Base-by-base conservation (phyloP, 2,113 vertebrate species). In the Chunga burmeisteri region DNA sequence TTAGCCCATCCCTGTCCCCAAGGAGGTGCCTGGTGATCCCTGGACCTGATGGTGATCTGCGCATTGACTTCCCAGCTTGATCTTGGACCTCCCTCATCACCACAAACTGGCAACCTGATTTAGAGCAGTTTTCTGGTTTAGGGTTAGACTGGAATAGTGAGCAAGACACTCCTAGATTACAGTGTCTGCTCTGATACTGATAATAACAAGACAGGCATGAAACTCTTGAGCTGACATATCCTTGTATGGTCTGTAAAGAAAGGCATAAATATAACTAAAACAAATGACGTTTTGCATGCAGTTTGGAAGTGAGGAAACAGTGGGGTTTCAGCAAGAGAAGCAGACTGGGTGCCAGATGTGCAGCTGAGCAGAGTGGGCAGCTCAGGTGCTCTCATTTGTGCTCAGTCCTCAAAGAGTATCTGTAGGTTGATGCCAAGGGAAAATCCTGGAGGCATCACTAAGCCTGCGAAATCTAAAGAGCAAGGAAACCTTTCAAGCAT, bases 311-410 rank as follows among this genome's bases (percentile, higher is more conserved):
- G 12, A 61, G 47, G 21, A 77, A 83, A 56, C 8, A 18, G 10
- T 9, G 19, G 8, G 2, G 2, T 52, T 78, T 73, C 58, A 72
- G 47, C 17, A 58, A 65, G 7, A 81, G 46, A 81, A 75, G 26
- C 13, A 16, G 16, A 29, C 9, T 44, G 42, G 13, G 12, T 79
- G 59, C 36, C 26, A 55, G 40, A 34, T 0, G 0, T 20, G 18
- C 18, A 65, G n/a, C 49, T 47, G 36, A 65, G 50, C 58, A 59
- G 30, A 56, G n/a, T 58, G 23, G 67, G 22, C 52, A 38, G 26
- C 47, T 88, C 29, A 32, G 19, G 34, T 66, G 23, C 14, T 58
- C 36, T 68, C 27, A 18, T 30, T 49, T 90, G 34, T 68, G n/a
- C 29, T 87, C 17, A 75, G 16, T 59, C 16, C 17, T 53, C n/a